Conservation (phyloP, 2,797 vertebrate genomes). For the Arrhamphus sclerolepis region DNA sequence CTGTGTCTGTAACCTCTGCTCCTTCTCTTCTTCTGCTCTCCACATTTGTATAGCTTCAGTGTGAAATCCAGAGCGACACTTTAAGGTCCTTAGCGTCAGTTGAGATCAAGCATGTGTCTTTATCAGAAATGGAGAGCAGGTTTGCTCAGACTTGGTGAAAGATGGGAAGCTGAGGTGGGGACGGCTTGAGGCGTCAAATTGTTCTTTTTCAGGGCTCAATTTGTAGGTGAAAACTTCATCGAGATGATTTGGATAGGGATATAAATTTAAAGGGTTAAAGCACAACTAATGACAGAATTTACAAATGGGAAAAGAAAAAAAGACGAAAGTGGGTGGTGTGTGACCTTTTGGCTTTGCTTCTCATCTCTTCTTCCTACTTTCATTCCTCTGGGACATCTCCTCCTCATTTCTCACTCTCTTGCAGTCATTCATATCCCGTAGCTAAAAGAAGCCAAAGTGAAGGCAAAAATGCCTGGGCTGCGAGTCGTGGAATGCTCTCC, state of each 20-base stretch:
- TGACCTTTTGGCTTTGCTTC: conserved; percentile 60
- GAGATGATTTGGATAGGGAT: too few relatives aligned
- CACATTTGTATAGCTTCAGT: conserved; percentile 24
- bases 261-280: too few relatives aligned
- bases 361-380: conserved; percentile 73
- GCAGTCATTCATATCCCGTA: conserved; percentile 23
- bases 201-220: neutral
- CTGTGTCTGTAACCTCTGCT: conserved; percentile 40
- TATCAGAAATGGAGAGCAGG: conserved; percentile 51
- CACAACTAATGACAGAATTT: conserved; percentile 22
- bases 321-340: conserved; percentile 59
- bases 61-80: conserved; percentile 78
- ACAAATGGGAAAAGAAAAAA: conserved; percentile 49
- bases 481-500: neutral
- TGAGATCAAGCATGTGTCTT: conserved; percentile 69
- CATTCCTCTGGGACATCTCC: conserved; percentile 63
- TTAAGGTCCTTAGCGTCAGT: conserved; percentile 76
- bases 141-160: conserved; percentile 16
- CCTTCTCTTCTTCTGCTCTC: conserved; percentile 24
- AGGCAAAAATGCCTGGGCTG: conserved; percentile 7
- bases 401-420: conserved; percentile 58
- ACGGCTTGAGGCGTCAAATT: neutral
- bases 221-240: neutral
- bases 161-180: conserved; percentile 7
- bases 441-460: conserved; percentile 23